phyloP scores from a whole-genome alignment of 1,140 invertebrate genomes.

The Idris sp. region DNA sequence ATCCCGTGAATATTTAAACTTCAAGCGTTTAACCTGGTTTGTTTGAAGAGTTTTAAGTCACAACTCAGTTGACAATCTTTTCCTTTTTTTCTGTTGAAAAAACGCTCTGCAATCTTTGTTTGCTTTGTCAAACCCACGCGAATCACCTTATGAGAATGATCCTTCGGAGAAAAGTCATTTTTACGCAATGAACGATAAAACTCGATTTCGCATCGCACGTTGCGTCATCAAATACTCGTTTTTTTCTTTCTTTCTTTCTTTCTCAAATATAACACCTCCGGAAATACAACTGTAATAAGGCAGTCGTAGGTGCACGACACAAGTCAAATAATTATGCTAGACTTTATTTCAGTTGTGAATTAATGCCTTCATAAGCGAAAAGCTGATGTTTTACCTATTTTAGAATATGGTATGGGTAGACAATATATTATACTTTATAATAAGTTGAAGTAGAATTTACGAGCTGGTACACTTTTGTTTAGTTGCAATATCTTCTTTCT shows the following conservation, averaged over 20 bases:
- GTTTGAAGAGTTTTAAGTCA: constrained; percentile 28
- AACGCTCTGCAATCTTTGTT: constrained; percentile 21
- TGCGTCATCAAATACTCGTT: constrained; percentile 15
- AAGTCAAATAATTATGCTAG: constrained; percentile 23
- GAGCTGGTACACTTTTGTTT: too few species aligned
- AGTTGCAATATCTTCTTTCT: too few species aligned
- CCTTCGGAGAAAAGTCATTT: constrained; percentile 42
- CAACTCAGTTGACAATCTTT: constrained; percentile 39
- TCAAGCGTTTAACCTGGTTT: constrained; percentile 17
- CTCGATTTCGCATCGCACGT: constrained; percentile 34
- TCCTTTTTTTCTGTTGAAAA: too few species aligned
- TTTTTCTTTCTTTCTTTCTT: constrained; percentile 30
- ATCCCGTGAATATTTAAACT: constrained; percentile 30
- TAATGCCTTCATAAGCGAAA: constrained; percentile 33
- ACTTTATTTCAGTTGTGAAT: constrained; percentile 27
- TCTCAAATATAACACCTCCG: constrained; percentile 30
- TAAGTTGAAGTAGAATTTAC: too few species aligned
- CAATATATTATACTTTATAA: too few species aligned
- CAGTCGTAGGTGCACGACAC: constrained; percentile 19
- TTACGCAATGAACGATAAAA: constrained; percentile 54
- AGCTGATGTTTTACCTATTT: constrained; percentile 17
- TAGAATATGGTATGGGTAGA: too few species aligned
- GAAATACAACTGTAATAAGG: constrained; percentile 29
- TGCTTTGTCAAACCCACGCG: constrained; percentile 46
- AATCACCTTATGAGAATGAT: constrained; percentile 45